phyloP scores from a whole-genome alignment of 2,797 vertebrate genomes.

The Buceros bicornis region DNA sequence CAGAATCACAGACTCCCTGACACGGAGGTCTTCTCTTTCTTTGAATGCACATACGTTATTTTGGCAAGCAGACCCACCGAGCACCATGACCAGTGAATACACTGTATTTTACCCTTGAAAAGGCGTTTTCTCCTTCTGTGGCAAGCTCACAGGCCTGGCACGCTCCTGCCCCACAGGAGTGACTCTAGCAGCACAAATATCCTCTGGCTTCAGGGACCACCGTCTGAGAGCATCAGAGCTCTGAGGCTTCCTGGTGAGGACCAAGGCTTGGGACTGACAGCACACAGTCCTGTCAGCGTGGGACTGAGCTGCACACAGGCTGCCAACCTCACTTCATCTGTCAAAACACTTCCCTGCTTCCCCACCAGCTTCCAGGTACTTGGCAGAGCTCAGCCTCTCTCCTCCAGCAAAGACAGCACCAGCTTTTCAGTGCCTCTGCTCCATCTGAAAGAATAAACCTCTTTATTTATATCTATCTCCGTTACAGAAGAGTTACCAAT shows the following conservation, averaged over 20 bases:
- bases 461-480: not conserved
- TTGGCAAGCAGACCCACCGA: not conserved
- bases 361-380: not conserved
- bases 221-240: not conserved
- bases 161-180: accelerated
- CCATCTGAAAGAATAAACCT: not conserved
- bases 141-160: not conserved
- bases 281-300: not conserved
- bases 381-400: not conserved
- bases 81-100: not conserved
- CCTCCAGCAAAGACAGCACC: not conserved
- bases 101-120: not conserved
- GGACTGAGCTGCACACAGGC: not conserved
- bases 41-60: not conserved
- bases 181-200: not conserved
- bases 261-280: not conserved
- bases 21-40: not conserved
- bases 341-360: not conserved
- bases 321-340: not conserved
- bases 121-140: not conserved
- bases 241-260: not conserved
- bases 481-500: not conserved
- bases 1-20: not conserved
- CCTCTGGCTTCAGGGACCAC: not conserved
- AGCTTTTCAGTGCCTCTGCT: not conserved